These are phyloP conservation scores for Sander lucioperca DNA, from an alignment of 2,113 vertebrate species.

Conservation along the genomic window DNA sequence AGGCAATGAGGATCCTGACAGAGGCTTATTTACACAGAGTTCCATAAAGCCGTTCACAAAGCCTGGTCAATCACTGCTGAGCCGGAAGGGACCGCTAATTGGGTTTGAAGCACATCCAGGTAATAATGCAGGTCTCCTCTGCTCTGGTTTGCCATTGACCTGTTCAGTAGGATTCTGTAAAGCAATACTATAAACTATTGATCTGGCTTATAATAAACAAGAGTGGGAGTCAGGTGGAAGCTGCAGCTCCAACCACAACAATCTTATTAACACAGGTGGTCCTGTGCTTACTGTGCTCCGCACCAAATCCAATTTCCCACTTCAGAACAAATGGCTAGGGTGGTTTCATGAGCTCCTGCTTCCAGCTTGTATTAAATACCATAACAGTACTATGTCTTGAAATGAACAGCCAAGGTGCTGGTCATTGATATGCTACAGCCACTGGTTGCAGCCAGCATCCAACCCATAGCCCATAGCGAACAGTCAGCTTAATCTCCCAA, in stretches of 20 bases:
- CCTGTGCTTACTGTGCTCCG: background rate
- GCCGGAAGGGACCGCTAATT: conserved; percentile 29
- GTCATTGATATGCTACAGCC: conserved; percentile 17
- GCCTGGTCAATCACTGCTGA: conserved; percentile 41
- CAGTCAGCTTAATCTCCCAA: conserved; percentile 37
- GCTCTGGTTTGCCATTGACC: conserved; percentile 55
- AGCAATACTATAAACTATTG: conserved; percentile 62
- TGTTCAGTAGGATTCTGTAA: conserved; percentile 45
- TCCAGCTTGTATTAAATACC: conserved; percentile 33
- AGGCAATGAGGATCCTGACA: conserved; percentile 6
- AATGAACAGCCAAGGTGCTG: background rate
- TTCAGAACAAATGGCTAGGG: conserved; percentile 24
- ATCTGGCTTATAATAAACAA: conserved; percentile 63
- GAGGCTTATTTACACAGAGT: conserved; percentile 28
- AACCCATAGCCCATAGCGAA: background rate
- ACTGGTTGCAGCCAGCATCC: conserved; percentile 1
- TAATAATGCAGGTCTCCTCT: conserved; percentile 55
- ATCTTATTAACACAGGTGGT: conserved; percentile 63
- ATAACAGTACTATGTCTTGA: conserved; percentile 4
- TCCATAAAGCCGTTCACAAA: conserved; percentile 27
- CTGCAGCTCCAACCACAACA: conserved; percentile 38
- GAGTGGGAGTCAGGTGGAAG: conserved; percentile 40
- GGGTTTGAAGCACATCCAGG: conserved; percentile 58
- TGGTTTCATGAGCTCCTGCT: conserved; percentile 40
- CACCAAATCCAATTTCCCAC: conserved; percentile 50